phyloP scores from a whole-genome alignment of 2,797 vertebrate species.

The Sandelia bainsii region DNA sequence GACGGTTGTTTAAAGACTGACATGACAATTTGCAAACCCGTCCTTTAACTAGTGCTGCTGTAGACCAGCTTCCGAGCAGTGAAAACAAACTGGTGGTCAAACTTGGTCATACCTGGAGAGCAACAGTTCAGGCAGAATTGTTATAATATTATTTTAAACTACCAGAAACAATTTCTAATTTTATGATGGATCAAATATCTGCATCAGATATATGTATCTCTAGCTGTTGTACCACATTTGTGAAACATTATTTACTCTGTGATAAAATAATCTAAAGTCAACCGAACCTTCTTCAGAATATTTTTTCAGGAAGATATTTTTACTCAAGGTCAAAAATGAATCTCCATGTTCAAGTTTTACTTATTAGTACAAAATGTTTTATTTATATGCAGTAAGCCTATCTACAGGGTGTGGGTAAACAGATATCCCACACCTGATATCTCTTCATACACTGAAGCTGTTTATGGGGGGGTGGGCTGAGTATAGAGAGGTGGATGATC shows the following conservation, averaged over 20 bases:
- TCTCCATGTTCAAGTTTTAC: not conserved
- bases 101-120: no score
- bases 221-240: no score
- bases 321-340: not conserved
- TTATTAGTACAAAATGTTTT: not conserved
- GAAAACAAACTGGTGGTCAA: no score
- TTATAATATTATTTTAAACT: not conserved
- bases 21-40: no score
- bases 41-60: no score
- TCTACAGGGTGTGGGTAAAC: constrained; percentile 22
- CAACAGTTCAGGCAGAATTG: not conserved
- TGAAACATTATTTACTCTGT: no score
- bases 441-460: constrained; percentile 41
- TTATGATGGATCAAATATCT: not conserved
- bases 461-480: constrained; percentile 23
- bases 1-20: no score
- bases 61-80: no score
- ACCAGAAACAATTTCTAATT: not conserved
- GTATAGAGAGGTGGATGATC: constrained; percentile 61
- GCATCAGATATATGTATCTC: no score
- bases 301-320: no score
- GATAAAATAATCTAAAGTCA: not conserved
- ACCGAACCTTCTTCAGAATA: not conserved
- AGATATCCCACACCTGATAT: constrained; percentile 38
- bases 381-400: not conserved